Evolutionary conservation across 2,888 invertebrate genomes (phyloP), one percentile per base, ranked within the genome.

Genomic region (Mythimna vitellina): DNA sequence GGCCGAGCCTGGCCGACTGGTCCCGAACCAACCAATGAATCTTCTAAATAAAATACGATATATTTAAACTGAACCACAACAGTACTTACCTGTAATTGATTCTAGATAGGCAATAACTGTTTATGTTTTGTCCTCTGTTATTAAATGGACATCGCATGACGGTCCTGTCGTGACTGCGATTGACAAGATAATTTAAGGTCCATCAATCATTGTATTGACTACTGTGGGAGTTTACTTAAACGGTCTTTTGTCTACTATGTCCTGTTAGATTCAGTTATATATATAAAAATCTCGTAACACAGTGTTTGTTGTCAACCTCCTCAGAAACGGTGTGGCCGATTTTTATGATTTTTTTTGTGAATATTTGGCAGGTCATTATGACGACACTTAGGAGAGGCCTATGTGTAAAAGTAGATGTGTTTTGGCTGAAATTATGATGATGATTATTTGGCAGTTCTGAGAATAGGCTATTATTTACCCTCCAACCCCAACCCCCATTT

Each of bases 11-110:
- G 62, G 70, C 67, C 65, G 70, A 86, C 83, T 73, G 75, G 83
- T 85, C 82, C 68, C 67, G 67, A 63, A 66, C 68, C 75, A 73
- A 65, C 60, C n/a, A 46, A 76, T 74, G 78, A 81, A 80, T 71
- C 53, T 68, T 38, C 54, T 29, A 61, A 70, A 63, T 61, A 60
- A 69, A 65, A 53, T 72, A 63, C 70, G 12, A 70, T 51, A 70
- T 29, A 53, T 71, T 73, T 2, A 73, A 68, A 74, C 65, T 63
- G 53, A 81, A 67, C 32, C 3, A 9, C 22, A 32, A 14, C 25
- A 46, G 54, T 58, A 20, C 17, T 20, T 46, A 64, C 22, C n/a
- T 17, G 20, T 61, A 65, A 61, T 73, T 65, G 57, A 49, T 72
- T 69, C 60, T 60, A n/a, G 38, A 65, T 65, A 14, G 3, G 3